Conservation (phyloP, 1,140 invertebrate species). For the Bombus turneri region DNA sequence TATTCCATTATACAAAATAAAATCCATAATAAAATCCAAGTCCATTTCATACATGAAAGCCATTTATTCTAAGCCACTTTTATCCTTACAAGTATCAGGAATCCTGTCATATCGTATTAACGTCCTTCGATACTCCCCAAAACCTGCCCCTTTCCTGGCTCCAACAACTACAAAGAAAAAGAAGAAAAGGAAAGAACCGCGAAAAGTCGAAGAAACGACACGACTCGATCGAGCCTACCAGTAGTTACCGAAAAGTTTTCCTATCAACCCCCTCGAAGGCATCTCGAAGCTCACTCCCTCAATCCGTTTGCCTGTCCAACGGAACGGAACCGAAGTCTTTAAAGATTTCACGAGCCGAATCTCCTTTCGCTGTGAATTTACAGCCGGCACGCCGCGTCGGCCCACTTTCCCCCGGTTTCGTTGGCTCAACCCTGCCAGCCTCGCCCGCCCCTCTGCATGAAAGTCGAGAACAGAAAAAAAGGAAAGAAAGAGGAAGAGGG, state of each 20-base stretch:
- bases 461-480: neutral
- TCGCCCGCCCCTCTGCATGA: neutral
- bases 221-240: neutral
- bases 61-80: too few relatives aligned
- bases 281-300: neutral
- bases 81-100: neutral
- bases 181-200: neutral
- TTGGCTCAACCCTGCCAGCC: neutral
- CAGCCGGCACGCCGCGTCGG: conserved; percentile 28
- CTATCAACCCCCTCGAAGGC: neutral
- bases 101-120: neutral
- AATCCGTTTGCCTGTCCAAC: conserved; percentile 39
- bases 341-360: conserved; percentile 35
- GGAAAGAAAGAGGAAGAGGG: neutral
- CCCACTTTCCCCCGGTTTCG: conserved; percentile 38
- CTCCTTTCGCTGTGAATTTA: conserved; percentile 36
- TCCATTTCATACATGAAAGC: too few relatives aligned
- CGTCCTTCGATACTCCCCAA: neutral
- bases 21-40: too few relatives aligned
- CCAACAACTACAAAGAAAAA: neutral
- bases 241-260: neutral
- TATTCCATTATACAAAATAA: too few relatives aligned
- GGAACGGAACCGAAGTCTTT: conserved; percentile 51
- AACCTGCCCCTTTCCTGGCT: neutral
- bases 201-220: conserved; percentile 5